Base-by-base conservation (phyloP, 2,888 invertebrate genomes). In the Papilio protenor region DNA sequence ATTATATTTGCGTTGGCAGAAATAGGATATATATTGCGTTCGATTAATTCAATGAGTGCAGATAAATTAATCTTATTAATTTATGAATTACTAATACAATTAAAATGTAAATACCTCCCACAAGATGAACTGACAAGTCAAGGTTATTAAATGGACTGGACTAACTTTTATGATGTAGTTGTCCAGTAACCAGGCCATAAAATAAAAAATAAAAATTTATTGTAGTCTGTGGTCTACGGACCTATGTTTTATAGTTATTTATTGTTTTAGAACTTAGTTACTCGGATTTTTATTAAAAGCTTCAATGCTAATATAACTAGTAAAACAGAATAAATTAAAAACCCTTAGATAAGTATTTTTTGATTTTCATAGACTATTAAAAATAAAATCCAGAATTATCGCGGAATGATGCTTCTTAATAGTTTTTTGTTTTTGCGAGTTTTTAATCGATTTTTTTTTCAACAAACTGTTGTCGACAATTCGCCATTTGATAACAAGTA, bases 101-200 rank as follows among this genome's bases (percentile, higher is more conserved):
- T 40, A 66, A 40, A 66, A 66, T 64, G 40, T 45, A 69, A 45
- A 40, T 66, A 66, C 21, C 21, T 45, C 45, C 66, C 45, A 69
- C 66, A 12, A 69, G 45, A 40, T 45, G n/a, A 40, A n/a, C 10
- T 18, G 33, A 66, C 40, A 40, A 16, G 11, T 40, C 40, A 66
- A 66, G 33, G 40, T 66, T 66, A 6, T 18, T 12, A 33, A n/a
- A 45, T 45, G 40, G 45, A n/a, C 4, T 69, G 66, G 21, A 5
- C 12, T 45, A 5, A 33, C 3, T 5, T 40, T 40, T 40, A 8
- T 40, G 33, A 33, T 5, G 33, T 33, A 33, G 40, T 40, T 40
- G 6, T 40, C 8, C 40, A 40, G 40, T 8, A 40, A 40, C 2
- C 40, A 40, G 40, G 8, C 0, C 8, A 40, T 40, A 40, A 40